Evolutionary conservation across 1,140 invertebrate species (phyloP).

Genomic region (Centruroides sculpturatus): DNA sequence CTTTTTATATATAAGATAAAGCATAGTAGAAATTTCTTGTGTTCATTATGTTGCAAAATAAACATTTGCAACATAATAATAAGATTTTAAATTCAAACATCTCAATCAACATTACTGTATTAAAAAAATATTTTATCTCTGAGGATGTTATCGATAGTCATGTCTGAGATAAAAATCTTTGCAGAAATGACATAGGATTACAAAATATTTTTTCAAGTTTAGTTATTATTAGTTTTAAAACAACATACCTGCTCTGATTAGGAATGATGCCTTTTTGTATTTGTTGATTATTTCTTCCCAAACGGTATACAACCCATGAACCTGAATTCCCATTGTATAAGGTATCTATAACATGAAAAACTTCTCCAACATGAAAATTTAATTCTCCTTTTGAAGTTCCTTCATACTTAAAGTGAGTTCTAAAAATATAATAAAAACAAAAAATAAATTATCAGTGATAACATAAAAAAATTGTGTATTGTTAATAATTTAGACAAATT

Average conservation of each 20-base stretch:
- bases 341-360: constrained; percentile 94
- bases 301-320: constrained; percentile 85
- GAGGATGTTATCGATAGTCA: too few species aligned
- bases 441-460: neutral
- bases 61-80: too few species aligned
- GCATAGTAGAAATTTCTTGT: too few species aligned
- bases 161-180: too few species aligned
- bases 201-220: too few species aligned
- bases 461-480: neutral
- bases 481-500: neutral
- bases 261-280: constrained; percentile 93
- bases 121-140: too few species aligned
- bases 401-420: constrained; percentile 89
- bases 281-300: constrained; percentile 81
- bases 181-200: too few species aligned
- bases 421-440: neutral
- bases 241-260: constrained; percentile 51
- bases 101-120: too few species aligned
- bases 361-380: constrained; percentile 83
- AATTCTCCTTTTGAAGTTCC: constrained; percentile 58
- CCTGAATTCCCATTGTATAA: constrained; percentile 92
- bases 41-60: too few species aligned
- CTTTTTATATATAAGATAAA: too few species aligned
- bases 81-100: too few species aligned
- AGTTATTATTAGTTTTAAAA: neutral